These are phyloP conservation scores for Pocota personata DNA, from an alignment of 2,888 invertebrate genomes.

Conservation along the genomic window DNA sequence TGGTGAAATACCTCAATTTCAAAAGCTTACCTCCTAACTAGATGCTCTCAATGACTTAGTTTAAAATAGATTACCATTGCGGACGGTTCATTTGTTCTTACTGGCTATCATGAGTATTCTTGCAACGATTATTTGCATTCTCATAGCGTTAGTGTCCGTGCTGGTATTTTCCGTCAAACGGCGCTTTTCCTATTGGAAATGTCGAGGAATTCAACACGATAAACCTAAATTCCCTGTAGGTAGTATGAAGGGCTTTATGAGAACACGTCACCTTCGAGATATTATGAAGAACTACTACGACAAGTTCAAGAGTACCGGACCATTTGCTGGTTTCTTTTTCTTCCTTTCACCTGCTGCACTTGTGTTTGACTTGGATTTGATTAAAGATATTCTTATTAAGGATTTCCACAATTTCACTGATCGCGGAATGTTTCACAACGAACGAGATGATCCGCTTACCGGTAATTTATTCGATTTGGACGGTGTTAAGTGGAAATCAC, in stretches of 20 bases:
- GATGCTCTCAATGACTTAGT: neutral
- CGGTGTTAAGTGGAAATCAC: constrained; percentile 80
- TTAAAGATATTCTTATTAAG: constrained; percentile 77
- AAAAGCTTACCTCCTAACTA: neutral
- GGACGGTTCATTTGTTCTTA: neutral
- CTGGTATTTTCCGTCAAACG: neutral
- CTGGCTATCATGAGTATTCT: neutral
- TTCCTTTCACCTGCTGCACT: constrained; percentile 78
- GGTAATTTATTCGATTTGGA: constrained; percentile 82
- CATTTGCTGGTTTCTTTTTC: constrained; percentile 80
- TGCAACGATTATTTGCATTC: neutral
- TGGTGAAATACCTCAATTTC: neutral
- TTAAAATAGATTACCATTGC: neutral
- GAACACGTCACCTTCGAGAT: constrained; percentile 75
- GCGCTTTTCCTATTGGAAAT: constrained; percentile 73
- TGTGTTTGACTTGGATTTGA: constrained; percentile 79
- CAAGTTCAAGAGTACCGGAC: constrained; percentile 75
- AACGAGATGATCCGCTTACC: constrained; percentile 80
- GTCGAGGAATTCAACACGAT: constrained; percentile 75
- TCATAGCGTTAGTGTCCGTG: neutral
- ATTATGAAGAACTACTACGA: constrained; percentile 77
- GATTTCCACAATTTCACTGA: constrained; percentile 79
- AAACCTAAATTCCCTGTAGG: constrained; percentile 75
- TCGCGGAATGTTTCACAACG: constrained; percentile 79
- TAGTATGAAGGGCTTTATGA: constrained; percentile 65